Evolutionary conservation across 1,140 invertebrate genomes (phyloP), one percentile per base, ranked within the genome.

Genomic region (Nephila pilipes): DNA sequence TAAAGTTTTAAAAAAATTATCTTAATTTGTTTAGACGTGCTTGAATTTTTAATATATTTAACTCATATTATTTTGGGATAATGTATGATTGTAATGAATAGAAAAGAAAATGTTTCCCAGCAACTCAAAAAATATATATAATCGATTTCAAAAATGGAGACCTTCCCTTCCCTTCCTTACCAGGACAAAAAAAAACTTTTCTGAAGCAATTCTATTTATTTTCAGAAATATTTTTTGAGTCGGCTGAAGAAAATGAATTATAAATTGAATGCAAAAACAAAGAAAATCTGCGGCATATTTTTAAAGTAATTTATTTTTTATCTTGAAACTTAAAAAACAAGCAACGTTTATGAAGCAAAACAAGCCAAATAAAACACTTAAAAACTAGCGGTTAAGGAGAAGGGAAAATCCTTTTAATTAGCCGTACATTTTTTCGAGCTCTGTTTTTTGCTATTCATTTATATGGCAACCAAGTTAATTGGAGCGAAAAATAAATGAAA

Each of bases 401-500:
- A 85, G 55, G 29, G 20, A 85, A 85, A 85, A 32, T 32, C 46
- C 54, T 81, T 58, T 85, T 85, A 85, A 85, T 85, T 85, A 85
- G 57, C 83, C 57, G 20, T n/a, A 81, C 54, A 38, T 85, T 85
- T 85, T 85, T 85, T 58, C 25, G 25, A 32, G 8, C 36, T 4
- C n/a, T 58, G 16, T 22, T 36, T 60, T 32, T 85, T 85, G 57
- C 36, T 29, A 22, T 29, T 85, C 29, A 85, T 60, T 58, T 85
- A 57, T 32, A 85, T 14, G 25, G 57, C 54, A 85, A 60, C 83
- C 6, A 60, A 85, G 83, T 60, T 85, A 58, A 85, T 85, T 58
- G 32, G 54, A 60, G 57, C 57, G 57, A 85, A 60, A 85, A 85
- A 85, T 85, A 85, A 85, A 85, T 85, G 83, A 60, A 60, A 85